Conservation (phyloP, 2,888 invertebrate species). For the Ramazzottius varieornatus region DNA sequence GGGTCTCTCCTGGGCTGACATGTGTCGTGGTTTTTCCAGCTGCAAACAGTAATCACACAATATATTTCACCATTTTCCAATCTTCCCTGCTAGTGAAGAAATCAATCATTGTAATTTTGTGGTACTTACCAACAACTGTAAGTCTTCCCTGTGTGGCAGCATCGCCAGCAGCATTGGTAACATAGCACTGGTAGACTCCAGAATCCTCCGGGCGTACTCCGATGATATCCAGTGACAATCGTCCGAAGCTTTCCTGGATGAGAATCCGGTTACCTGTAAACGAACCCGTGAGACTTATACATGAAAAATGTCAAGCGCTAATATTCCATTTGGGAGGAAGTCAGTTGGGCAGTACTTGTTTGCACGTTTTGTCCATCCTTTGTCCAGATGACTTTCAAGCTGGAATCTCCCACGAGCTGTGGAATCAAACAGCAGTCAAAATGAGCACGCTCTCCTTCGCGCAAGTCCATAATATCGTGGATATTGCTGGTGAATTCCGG, state of each 20-base stretch:
- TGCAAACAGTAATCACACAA: neutral
- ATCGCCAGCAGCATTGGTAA: neutral
- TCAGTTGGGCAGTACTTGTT: neutral
- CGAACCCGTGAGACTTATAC: no score
- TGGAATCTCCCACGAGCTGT: slow-evolving; percentile 19
- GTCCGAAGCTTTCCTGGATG: slow-evolving; percentile 27
- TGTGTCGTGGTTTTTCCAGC: neutral
- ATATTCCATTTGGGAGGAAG: neutral
- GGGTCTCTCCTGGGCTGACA: neutral
- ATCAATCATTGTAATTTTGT: neutral
- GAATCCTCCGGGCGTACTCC: neutral
- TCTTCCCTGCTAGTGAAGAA: no score
- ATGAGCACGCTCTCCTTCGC: slow-evolving; percentile 21
- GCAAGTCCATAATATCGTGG: slow-evolving; percentile 11
- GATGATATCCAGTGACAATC: slow-evolving; percentile 22
- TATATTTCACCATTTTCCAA: neutral
- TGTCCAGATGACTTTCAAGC: slow-evolving; percentile 24
- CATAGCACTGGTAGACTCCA: neutral
- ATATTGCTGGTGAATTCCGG: slow-evolving; percentile 7
- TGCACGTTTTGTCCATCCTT: neutral
- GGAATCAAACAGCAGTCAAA: slow-evolving; percentile 23
- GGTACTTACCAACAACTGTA: neutral
- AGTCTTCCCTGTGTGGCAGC: neutral
- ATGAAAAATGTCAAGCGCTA: no score
- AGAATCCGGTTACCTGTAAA: slow-evolving; percentile 24